These are phyloP conservation scores for Abrostola tripartita DNA, from an alignment of 2,888 invertebrate species.

Conservation along the genomic window DNA sequence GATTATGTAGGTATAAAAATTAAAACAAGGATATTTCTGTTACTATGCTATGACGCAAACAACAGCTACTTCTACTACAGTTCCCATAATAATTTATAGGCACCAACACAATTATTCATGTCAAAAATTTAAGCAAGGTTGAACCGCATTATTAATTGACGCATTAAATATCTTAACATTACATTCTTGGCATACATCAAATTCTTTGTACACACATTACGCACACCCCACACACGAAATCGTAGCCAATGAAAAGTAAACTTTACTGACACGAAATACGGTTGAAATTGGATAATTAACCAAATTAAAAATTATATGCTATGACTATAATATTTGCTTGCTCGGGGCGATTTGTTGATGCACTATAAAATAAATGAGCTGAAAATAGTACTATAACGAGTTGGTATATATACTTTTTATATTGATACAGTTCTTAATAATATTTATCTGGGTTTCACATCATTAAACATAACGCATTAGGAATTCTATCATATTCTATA, in stretches of 20 bases:
- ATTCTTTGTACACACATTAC: constrained; percentile 29
- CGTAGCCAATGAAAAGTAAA: constrained; percentile 1
- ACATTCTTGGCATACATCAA: constrained; percentile 36
- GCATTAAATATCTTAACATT: constrained; percentile 30
- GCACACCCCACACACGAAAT: constrained; percentile 26
- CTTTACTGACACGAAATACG: neutral
- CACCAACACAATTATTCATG: constrained; percentile 24
- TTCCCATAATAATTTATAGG: neutral
- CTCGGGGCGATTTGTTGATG: constrained; percentile 30
- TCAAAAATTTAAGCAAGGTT: constrained; percentile 33
- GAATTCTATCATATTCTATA: neutral
- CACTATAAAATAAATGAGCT: constrained; percentile 18
- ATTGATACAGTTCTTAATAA: neutral
- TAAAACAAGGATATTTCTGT: too few species aligned
- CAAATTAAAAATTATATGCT: neutral
- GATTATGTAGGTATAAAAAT: too few species aligned
- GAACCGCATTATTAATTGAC: constrained; percentile 37
- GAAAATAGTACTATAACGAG: neutral
- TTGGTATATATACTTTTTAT: constrained; percentile 23
- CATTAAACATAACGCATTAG: neutral
- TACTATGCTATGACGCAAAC: neutral
- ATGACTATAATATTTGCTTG: constrained; percentile 12
- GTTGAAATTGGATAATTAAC: neutral
- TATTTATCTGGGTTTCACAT: neutral
- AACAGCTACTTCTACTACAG: neutral